Base-by-base conservation (phyloP, 53 echinoderm and acorn worm species). In the Paracentrotus lividus region DNA sequence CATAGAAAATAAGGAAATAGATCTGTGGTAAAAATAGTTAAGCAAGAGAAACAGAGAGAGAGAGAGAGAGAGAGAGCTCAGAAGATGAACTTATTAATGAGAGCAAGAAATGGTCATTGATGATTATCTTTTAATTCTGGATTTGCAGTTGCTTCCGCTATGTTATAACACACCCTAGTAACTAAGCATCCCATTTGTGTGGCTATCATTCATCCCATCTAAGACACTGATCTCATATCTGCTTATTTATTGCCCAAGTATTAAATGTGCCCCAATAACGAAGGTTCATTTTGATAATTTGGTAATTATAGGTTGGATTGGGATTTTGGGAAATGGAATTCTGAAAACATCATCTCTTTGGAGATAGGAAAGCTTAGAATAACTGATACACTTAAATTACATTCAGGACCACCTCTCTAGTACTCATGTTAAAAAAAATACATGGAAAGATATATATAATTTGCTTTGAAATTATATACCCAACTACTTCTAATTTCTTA, bases 101-200 rank as follows among this genome's bases (percentile, higher is more conserved):
- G 18, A 56, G 53, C 86, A 54, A 86, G 57, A 45, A 86, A 14
- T 89, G 89, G 89, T 61, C 64, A 42, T 89, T 42, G 65, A 89
- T 89, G 89, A 60, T 89, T 64, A 89, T 65, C 89, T 65, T 24
- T 43, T 89, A 89, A 89, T 89, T 4, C 89, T 43, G 59, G 89
- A 60, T 89, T 59, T 65, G 29, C 60, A 89, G 89, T 89, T 89
- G 89, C 89, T 89, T 89, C 89, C 89, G 89, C 89, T 89, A 5
- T 64, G 56, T 29, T 21, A 33, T 13, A 43, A 61, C 90, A 90
- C 90, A 72, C 90, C 90, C 90, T 69, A 52, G 72, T 90, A 51
- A 90, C 72, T 7, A 90, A 90, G 67, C 72, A 15, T 90, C 44
- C 18, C 64, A 89, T 89, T 65, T 42, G 31, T 57, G 2, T 5